A percentile compares a stretch with the other conserved stretches of the same genome.
These are phyloP conservation scores for Zaprionus taronus DNA, from an alignment of 1,140 invertebrate genomes.

Conservation along the genomic window DNA sequence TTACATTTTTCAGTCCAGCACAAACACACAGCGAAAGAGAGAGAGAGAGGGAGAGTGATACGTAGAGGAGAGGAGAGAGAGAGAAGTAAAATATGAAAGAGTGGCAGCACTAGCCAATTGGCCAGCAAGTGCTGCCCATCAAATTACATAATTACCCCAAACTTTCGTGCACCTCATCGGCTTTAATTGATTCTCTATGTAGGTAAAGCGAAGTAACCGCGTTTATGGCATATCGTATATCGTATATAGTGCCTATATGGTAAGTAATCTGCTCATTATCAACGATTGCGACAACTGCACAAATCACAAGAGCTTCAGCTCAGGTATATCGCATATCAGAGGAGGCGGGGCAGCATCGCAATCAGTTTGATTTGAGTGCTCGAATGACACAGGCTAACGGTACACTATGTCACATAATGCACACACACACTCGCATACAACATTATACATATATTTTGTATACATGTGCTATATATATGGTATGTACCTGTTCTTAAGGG, in stretches of 20 bases:
- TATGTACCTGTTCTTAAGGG: neutral
- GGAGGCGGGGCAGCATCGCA: neutral
- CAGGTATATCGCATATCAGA: neutral
- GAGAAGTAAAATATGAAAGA: neutral
- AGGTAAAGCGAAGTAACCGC: neutral
- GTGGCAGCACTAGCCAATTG: neutral
- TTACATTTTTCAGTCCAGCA: slow-evolving; percentile 34
- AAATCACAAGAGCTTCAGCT: neutral
- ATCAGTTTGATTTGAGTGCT: neutral
- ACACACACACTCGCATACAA: neutral
- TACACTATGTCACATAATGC: slow-evolving; percentile 9
- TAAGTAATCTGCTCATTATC: neutral
- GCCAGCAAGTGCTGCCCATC: slow-evolving; percentile 1
- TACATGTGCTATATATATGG: neutral
- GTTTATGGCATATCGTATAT: neutral
- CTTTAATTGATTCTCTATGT: neutral
- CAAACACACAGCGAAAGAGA: neutral
- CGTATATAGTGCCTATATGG: neutral
- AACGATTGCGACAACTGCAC: neutral
- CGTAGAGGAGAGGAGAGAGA: neutral
- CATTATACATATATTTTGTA: neutral
- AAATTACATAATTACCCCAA: neutral
- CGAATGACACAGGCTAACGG: slow-evolving; percentile 25
- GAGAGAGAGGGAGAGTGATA: neutral
- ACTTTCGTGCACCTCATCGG: neutral